phyloP scores from a whole-genome alignment of 1,140 invertebrate species.

The Rhagoletis zephyria region DNA sequence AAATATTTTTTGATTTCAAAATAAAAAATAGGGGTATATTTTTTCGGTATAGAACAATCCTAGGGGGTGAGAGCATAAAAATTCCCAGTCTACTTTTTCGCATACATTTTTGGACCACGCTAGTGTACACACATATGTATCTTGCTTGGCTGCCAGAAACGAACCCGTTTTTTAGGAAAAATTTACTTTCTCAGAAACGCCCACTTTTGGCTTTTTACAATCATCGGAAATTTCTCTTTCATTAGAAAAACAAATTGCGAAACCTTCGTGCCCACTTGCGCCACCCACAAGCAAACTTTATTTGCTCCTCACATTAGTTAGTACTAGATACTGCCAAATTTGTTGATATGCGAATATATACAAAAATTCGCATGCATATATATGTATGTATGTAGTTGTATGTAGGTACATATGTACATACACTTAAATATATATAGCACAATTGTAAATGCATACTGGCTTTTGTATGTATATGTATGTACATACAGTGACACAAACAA shows the following conservation, averaged over 20 bases:
- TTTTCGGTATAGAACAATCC: too few species aligned
- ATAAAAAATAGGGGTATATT: too few species aligned
- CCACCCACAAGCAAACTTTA: neutral
- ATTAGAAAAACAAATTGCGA: neutral
- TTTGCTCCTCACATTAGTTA: neutral
- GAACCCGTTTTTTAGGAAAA: neutral
- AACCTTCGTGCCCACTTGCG: neutral
- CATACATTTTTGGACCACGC: too few species aligned
- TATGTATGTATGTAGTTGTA: neutral
- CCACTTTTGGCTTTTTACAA: constrained; percentile 10
- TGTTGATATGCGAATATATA: neutral
- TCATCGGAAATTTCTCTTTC: constrained; percentile 8
- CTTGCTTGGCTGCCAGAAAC: neutral
- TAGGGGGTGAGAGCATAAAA: too few species aligned
- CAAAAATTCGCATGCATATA: neutral
- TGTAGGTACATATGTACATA: neutral
- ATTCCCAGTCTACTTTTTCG: too few species aligned
- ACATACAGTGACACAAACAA: neutral
- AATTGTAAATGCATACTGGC: too few species aligned
- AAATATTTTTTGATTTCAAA: too few species aligned
- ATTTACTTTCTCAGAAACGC: constrained; percentile 29
- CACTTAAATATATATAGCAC: neutral
- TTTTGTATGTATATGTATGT: neutral
- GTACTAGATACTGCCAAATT: neutral
- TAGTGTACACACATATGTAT: neutral